These are phyloP conservation scores for Conchocele bisecta DNA, from an alignment of 2,888 invertebrate genomes.

Conservation along the genomic window DNA sequence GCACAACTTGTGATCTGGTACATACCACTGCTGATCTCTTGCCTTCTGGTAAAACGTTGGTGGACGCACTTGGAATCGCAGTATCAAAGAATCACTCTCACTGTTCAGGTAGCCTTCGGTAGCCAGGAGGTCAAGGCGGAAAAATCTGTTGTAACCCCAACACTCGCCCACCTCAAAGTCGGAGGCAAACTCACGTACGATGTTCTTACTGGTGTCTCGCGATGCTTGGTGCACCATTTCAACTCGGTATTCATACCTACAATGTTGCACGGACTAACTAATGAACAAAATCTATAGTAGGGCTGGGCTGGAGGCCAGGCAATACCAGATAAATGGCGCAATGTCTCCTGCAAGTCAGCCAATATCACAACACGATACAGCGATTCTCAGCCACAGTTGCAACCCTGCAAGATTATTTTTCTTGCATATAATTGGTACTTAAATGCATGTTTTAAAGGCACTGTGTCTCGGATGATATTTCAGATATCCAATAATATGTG, in stretches of 20 bases:
- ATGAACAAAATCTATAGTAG: no score
- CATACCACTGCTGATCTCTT: slow-evolving; percentile 90
- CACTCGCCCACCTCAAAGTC: slow-evolving; percentile 98
- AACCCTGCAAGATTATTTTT: no score
- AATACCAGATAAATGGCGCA: no score
- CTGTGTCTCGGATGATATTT: no score
- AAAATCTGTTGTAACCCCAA: slow-evolving; percentile 98
- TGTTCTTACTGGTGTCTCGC: slow-evolving; percentile 88
- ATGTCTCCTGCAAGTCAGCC: no score
- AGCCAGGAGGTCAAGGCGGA: slow-evolving; percentile 93
- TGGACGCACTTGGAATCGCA: slow-evolving; percentile 95
- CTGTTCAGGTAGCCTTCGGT: slow-evolving; percentile 95
- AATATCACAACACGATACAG: no score
- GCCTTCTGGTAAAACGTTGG: slow-evolving; percentile 97
- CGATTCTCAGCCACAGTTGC: no score
- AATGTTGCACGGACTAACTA: no score
- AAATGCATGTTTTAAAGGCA: no score
- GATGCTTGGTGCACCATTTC: slow-evolving; percentile 97
- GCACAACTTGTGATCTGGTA: background rate
- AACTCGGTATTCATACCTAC: slow-evolving; percentile 94
- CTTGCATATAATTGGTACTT: no score
- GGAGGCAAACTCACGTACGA: slow-evolving; percentile 96
- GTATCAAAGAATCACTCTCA: slow-evolving; percentile 91
- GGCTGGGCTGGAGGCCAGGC: no score
- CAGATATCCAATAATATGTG: no score